phyloP scores from a whole-genome alignment of 2,888 invertebrate genomes.

The Nymphalis urticae region DNA sequence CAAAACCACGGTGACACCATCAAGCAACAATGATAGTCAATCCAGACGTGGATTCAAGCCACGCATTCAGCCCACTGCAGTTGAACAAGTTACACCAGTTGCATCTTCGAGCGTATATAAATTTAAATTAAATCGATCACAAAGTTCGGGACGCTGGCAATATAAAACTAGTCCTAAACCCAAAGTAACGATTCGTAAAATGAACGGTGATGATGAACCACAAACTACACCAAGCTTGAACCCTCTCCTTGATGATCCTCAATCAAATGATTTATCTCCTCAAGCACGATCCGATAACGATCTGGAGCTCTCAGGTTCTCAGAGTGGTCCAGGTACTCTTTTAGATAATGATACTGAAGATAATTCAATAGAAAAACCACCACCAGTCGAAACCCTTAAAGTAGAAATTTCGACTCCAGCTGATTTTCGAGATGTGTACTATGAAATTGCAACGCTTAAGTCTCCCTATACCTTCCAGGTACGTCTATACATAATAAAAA shows the following conservation, averaged over 20 bases:
- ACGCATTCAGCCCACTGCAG: conserved; percentile 81
- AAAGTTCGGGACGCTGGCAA: conserved; percentile 93
- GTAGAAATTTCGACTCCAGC: conserved; percentile 94
- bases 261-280: conserved; percentile 79
- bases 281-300: conserved; percentile 84
- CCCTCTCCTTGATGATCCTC: conserved; percentile 68
- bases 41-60: conserved; percentile 86
- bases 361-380: conserved; percentile 83
- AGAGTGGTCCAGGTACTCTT: conserved; percentile 81
- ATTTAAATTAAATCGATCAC: conserved; percentile 90
- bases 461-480: conserved; percentile 95
- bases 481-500: conserved; percentile 43
- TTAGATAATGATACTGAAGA: conserved; percentile 84
- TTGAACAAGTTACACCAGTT: conserved; percentile 76
- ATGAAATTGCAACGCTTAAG: conserved; percentile 94
- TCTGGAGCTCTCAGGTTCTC: conserved; percentile 88
- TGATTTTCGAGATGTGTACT: conserved; percentile 92
- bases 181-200: conserved; percentile 89
- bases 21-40: conserved; percentile 67
- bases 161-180: conserved; percentile 95
- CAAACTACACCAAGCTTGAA: conserved; percentile 73
- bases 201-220: conserved; percentile 79
- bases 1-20: conserved; percentile 69
- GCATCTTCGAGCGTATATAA: conserved; percentile 86
- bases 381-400: conserved; percentile 90